Base-by-base conservation (phyloP, 2,888 invertebrate genomes). In the Drosophila emarginata region DNA sequence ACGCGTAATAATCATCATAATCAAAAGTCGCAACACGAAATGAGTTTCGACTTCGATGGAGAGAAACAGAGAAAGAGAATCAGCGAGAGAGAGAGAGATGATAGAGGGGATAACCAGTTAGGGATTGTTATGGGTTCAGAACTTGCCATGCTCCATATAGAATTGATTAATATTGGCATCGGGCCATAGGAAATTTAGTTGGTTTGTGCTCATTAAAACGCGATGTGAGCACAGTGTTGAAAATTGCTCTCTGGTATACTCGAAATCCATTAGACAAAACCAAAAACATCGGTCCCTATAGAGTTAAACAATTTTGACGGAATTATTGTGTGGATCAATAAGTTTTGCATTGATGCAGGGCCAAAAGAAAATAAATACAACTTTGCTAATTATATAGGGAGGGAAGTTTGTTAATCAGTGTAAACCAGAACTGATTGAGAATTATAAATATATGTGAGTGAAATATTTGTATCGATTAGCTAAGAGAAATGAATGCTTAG, bases 1-100 rank as follows among this genome's bases (percentile, higher is more conserved):
- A 89, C 87, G 89, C 85, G 87, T 89, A 89, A 89, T 89, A 89
- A 89, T 89, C 89, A 87, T 87, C 86, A 87, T 87, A 89, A 89
- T 89, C 89, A 89, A 88, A 88, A 89, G 87, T 88, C 89, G 86
- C 89, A 82, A 84, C 86, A 88, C 87, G 87, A 85, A 88, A 85
- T 88, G 87, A 88, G 89, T 88, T 83, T 87, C 77, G 79, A 80
- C 82, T 87, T 84, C 62, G 61, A 64, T 36, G 57, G 62, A 15
- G 18, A 45, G 45, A 4, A 39, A 26, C 3, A 12, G 21, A 11
- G 50, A 28, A 26, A 26, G 12, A n/a, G 32, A 32, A 32, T 32
- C 5, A 28, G 9, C 28, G 26, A 32, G 15, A 36, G 18, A 54
- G 26, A 54, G 15, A 14, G 9, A 28, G 56, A 61, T n/a, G 59